Base-by-base conservation (phyloP, 1,140 invertebrate species). In the Anastrepha ludens region DNA sequence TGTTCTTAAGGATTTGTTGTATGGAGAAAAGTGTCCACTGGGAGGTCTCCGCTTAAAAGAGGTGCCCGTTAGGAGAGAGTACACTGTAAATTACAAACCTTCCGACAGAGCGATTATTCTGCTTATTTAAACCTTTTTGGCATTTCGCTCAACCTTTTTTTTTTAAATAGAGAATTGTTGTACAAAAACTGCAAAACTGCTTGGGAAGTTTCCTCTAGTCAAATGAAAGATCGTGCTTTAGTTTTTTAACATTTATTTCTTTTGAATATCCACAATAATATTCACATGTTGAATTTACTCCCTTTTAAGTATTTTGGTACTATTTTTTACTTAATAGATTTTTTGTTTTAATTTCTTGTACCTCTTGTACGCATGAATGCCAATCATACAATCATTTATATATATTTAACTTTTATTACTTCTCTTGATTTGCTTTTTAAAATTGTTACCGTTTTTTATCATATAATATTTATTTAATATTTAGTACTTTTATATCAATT, bases 211-310 rank as follows among this genome's bases (percentile, higher is more conserved):
- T 55, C 50, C 6, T 39, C 20, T 39, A 74, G 20, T 9, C 3
- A 20, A 74, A 74, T 39, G 20, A 74, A 74, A 74, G 9, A 39
- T 7, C 13, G 29, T 29, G 50, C 4, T 86, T 86, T 60, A 41
- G 29, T 17, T 62, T 86, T 59, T 86, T 60, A 86, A 86, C 85
- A 86, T 86, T 86, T 86, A 86, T 86, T 86, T 86, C 8, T 81
- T 50, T 81, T 55, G 20, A 86, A 86, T 86, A 86, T 86, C 50
- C 59, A 86, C 85, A 59, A 86, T 86, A 86, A 86, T 86, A 86
- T 86, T 86, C 85, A 29, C 55, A 86, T 86, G 20, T 39, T 86
- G 39, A 20, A 41, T 59, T 50, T 44, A n/a, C 20, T 62, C 41
- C 67, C 29, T 13, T 74, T 74, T 17, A 44, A 44, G 39, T 44